Base-by-base conservation (phyloP, 1,140 invertebrate species). In the Cydia amplana region DNA sequence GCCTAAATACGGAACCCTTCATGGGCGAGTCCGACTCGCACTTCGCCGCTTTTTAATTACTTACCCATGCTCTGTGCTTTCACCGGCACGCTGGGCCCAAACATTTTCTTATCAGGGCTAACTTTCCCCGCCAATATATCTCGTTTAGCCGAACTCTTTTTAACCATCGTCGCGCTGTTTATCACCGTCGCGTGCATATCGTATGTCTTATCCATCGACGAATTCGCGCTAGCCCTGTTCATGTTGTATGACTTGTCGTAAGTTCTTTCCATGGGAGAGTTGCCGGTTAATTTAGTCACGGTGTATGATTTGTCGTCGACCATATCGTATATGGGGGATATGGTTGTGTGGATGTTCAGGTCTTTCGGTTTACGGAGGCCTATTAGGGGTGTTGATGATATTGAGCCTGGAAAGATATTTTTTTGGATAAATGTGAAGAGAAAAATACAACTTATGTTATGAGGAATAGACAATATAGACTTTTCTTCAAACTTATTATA, bases 261-360 rank as follows among this genome's bases (percentile, higher is more conserved):
- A 2, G 87, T 87, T 63, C 81, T 77, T 46, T 88, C 87, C 84
- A 87, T 84, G 1, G 81, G 79, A 0, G 81, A 76, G 25, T 79
- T 76, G 0, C 51, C 51, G 4, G 51, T 16, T 0, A 55, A 3
- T 60, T 60, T 60, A 2, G 72, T 36, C 9, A 70, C 65, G 65
- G 65, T 70, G 65, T 70, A 70, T 0, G 32, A 32, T 28, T 75
- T 40, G 36, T 75, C 36, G 14, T 88, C 86, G 0, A 84, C 16
- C 76, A 83, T 82, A 32, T 89, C 88, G 79, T 87, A 92, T 49
- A 92, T 92, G 0, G 91, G 91, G 6, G 91, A 92, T 81, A 92
- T 89, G 0, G 89, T 89, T 67, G 78, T 87, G 76, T 91, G 85
- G 25, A 91, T 65, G 74, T 89, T 84, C 43, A 90, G 76, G 9